Conservation (phyloP, 2,113 vertebrate species). For the Cygnus atratus region DNA sequence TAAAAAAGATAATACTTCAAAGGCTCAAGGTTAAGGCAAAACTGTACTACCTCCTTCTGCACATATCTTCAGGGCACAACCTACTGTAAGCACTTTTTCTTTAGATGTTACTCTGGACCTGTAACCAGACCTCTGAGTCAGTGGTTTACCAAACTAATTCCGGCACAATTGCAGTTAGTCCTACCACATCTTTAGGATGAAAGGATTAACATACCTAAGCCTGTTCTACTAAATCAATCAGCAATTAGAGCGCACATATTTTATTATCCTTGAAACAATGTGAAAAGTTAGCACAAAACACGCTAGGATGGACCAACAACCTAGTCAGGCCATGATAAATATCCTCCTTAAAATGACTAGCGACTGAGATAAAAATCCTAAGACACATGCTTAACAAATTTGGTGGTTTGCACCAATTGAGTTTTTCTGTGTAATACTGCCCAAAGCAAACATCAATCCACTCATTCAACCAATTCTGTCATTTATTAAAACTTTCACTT, state of each 20-base stretch:
- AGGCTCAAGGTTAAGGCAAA: neutral
- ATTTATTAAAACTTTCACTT: neutral
- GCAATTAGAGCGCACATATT: neutral
- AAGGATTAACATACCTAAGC: neutral
- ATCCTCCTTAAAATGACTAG: neutral
- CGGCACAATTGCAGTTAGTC: neutral
- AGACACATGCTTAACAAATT: fast-evolving
- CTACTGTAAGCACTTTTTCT: neutral
- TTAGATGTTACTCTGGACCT: neutral
- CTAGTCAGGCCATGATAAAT: neutral
- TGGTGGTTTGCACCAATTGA: neutral
- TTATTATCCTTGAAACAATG: neutral
- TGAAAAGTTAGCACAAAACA: neutral
- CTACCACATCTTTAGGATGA: neutral
- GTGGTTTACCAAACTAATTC: neutral
- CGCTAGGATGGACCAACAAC: neutral
- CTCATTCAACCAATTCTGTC: neutral
- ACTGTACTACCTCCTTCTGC: neutral
- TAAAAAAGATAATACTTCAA: neutral
- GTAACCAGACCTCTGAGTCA: neutral
- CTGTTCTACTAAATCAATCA: neutral
- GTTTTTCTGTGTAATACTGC: neutral
- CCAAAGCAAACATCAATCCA: neutral
- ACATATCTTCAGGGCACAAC: neutral
- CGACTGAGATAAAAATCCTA: neutral